phyloP scores from a whole-genome alignment of 2,888 invertebrate species.

The Ormyrus rosae region DNA sequence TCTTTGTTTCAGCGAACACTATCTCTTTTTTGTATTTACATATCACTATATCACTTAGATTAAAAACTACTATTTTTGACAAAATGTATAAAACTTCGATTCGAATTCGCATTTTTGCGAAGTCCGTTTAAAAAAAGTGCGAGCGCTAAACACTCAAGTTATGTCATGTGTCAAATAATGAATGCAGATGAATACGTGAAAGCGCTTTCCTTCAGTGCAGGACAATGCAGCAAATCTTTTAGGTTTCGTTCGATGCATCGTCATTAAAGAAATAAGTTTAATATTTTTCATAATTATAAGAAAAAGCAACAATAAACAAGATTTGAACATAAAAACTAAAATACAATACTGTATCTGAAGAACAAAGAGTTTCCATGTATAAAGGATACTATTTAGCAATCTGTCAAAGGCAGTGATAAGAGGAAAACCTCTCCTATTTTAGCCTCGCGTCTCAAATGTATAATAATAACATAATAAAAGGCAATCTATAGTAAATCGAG shows the following conservation, averaged over 20 bases:
- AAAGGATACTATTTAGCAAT: slow-evolving; percentile 16
- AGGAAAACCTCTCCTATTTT: slow-evolving; percentile 11
- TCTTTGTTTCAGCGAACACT: slow-evolving; percentile 46
- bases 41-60: slow-evolving; percentile 63
- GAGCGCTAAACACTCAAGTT: slow-evolving; percentile 2
- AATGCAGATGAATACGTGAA: slow-evolving; percentile 15
- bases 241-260: slow-evolving; percentile 47
- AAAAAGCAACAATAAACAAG: slow-evolving; percentile 51
- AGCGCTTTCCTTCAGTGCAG: slow-evolving; percentile 27
- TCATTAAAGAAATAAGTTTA: slow-evolving; percentile 15
- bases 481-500: slow-evolving; percentile 1
- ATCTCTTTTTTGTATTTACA: slow-evolving; percentile 65
- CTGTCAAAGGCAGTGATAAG: slow-evolving; percentile 14
- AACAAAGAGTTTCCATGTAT: slow-evolving; percentile 30
- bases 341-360: slow-evolving; percentile 52
- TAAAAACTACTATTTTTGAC: slow-evolving; percentile 49
- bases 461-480: slow-evolving; percentile 14
- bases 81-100: slow-evolving; percentile 53
- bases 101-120: slow-evolving; percentile 28
- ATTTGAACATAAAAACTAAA: slow-evolving; percentile 51
- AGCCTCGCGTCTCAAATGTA: not conserved
- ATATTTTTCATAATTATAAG: slow-evolving; percentile 36
- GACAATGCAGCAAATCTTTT: slow-evolving; percentile 44
- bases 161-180: slow-evolving; percentile 45
- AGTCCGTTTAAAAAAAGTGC: slow-evolving; percentile 38